phyloP scores from a whole-genome alignment of 2,797 vertebrate genomes.

The Myotis myotis region DNA sequence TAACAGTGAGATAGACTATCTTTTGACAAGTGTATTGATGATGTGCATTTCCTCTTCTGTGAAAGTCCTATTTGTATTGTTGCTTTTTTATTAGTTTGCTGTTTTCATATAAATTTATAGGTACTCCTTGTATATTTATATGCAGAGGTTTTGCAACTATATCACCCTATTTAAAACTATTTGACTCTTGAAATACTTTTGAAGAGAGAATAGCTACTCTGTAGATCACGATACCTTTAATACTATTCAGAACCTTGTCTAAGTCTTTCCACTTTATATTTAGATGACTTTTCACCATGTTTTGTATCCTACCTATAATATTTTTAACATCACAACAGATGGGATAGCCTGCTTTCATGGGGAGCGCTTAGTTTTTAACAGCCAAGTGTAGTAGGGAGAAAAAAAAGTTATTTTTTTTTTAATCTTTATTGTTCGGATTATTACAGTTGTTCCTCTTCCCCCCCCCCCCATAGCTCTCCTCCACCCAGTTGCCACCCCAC shows the following conservation, averaged over 20 bases:
- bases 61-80: not conserved
- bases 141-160: not conserved
- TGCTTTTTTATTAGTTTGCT: constrained; percentile 23
- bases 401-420: constrained; percentile 19
- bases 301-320: not conserved
- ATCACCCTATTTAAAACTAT: not conserved
- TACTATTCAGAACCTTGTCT: not conserved
- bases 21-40: not conserved
- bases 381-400: not conserved
- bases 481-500: too few relatives aligned
- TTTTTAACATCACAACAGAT: not conserved
- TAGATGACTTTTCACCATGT: not conserved
- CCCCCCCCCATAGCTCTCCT: too few relatives aligned
- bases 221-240: not conserved
- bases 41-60: not conserved
- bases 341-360: not conserved
- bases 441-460: too few relatives aligned
- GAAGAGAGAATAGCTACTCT: not conserved
- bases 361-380: not conserved
- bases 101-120: constrained; percentile 12
- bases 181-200: not conserved
- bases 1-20: not conserved
- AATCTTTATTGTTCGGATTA: too few relatives aligned
- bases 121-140: not conserved
- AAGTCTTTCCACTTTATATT: not conserved